Evolutionary conservation across 2,888 invertebrate genomes (phyloP).

Genomic region (Eristalis pertinax): DNA sequence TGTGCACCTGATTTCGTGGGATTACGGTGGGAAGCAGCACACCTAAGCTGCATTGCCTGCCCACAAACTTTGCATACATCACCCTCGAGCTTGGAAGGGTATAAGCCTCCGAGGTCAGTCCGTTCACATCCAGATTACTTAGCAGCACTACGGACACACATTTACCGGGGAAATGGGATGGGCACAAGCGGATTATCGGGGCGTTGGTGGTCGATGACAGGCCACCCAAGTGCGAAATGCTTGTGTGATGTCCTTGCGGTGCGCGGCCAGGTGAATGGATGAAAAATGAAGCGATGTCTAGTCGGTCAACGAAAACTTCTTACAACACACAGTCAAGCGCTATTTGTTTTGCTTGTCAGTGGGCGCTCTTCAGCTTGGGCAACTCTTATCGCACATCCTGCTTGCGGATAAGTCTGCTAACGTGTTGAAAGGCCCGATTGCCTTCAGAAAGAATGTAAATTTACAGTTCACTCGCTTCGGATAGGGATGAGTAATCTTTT

Average conservation of each 20-base stretch:
- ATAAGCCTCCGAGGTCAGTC: slow-evolving; percentile 46
- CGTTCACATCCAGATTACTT: slow-evolving; percentile 61
- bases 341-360: slow-evolving; percentile 63
- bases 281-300: slow-evolving; percentile 42
- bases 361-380: background rate
- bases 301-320: background rate
- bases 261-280: slow-evolving; percentile 50
- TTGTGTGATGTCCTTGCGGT: slow-evolving; percentile 7
- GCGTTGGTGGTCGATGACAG: background rate
- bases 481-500: slow-evolving; percentile 29
- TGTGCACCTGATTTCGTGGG: slow-evolving; percentile 40
- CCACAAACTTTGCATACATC: slow-evolving; percentile 17
- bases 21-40: slow-evolving; percentile 3
- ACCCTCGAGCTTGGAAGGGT: slow-evolving; percentile 6
- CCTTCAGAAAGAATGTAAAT: background rate
- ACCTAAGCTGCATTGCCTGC: background rate
- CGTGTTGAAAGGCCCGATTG: slow-evolving; percentile 36
- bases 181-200: slow-evolving; percentile 48
- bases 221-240: background rate
- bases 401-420: background rate
- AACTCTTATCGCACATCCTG: slow-evolving; percentile 23
- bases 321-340: slow-evolving; percentile 29
- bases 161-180: slow-evolving; percentile 19
- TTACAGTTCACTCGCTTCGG: slow-evolving; percentile 7
- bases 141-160: slow-evolving; percentile 16